Evolutionary conservation across 2,113 vertebrate species (phyloP), one percentile per base, ranked within the genome.

Genomic region (human (Homo sapiens)): DNA sequence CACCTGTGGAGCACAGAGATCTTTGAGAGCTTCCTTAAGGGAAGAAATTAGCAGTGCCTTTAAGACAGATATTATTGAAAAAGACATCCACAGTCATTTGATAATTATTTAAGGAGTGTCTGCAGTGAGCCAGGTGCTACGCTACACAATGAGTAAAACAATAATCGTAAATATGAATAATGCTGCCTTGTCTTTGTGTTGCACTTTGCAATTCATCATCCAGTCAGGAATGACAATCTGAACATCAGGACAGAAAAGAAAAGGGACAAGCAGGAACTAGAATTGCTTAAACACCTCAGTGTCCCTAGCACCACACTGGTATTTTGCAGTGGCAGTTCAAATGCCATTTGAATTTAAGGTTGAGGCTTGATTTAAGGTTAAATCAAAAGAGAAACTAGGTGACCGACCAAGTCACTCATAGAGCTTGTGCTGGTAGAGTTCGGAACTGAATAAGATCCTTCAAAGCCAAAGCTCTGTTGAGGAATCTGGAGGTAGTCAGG

Each of bases 1-100:
- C 5, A 40, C 5, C 30, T 57, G 13, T 35, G 11, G 3, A 22
- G 4, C 2, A 3, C 1, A 0, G 45, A 17, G 64, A 89, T 72
- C n/a, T 40, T 0, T 3, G 9, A 82, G 4, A 2, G 1, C n/a
- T 68, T 90, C 45, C n/a, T 50, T 18, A 32, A 85, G 11, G 12
- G 59, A 18, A 30, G 20, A 75, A 48, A 57, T 59, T 23, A 84
- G 18, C 23, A 86, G 11, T 3, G 5, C 12, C 32, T 57, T 32
- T 57, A 48, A 52, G 5, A 20, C 11, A 61, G 4, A 6, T 16
- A 59, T 50, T 59, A 55, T 20, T 50, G 23, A 83, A 75, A 73
- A 72, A 20, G 38, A 18, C 40, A 48, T 91, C 5, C 8, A 61
- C 32, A 80, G 6, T 14, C 55, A 55, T 43, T 86, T 40, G 70